Evolutionary conservation across 2,113 vertebrate species (phyloP).

Genomic region (Micronycteris hirsuta): DNA sequence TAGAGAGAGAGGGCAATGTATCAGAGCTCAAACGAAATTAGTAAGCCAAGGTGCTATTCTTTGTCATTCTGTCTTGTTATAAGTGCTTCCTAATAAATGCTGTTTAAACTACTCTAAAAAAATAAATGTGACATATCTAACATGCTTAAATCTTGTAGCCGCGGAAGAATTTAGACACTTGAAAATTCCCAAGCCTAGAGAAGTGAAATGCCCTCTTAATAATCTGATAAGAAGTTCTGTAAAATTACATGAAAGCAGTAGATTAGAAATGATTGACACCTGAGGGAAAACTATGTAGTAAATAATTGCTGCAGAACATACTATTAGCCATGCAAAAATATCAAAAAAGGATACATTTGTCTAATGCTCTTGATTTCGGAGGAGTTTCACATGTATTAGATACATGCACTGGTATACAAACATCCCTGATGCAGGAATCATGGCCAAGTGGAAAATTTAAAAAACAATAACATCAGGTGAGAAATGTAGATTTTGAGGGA

Average conservation of each 20-base stretch:
- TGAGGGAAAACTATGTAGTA: not conserved
- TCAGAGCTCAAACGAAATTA: not conserved
- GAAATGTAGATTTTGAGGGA: not conserved
- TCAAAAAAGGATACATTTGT: not conserved
- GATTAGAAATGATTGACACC: not conserved
- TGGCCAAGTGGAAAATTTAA: not conserved
- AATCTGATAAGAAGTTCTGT: not conserved
- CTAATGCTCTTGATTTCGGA: too few relatives aligned
- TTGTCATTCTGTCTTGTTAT: not conserved
- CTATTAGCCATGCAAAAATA: not conserved
- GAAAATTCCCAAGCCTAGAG: not conserved
- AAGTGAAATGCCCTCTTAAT: not conserved
- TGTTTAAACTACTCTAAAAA: not conserved
- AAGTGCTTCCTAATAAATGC: not conserved
- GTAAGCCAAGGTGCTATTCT: not conserved
- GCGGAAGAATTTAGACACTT: not conserved
- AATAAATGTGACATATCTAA: not conserved
- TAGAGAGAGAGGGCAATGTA: not conserved
- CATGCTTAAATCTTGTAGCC: not conserved
- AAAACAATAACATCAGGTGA: not conserved
- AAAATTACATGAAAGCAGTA: not conserved
- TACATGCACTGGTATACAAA: not conserved
- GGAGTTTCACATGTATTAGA: not conserved
- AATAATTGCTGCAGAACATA: not conserved
- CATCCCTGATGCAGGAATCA: not conserved